Evolutionary conservation across 2,113 vertebrate genomes (phyloP).

Genomic region (Phalacrocorax brasilianus): DNA sequence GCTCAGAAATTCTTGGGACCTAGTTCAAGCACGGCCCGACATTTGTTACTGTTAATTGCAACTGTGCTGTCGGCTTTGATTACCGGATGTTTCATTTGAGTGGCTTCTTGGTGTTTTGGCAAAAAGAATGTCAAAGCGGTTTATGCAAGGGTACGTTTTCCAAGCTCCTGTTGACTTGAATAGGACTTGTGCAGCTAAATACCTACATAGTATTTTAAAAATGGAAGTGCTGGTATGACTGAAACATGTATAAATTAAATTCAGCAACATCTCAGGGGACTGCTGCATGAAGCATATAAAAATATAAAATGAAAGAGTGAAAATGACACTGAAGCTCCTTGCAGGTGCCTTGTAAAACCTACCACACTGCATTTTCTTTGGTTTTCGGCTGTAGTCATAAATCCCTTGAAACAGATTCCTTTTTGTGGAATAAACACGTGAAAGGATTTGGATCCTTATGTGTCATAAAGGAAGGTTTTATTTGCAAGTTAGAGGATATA

Average conservation of each 20-base stretch:
- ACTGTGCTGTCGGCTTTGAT: conserved; percentile 25
- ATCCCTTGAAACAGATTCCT: conserved; percentile 18
- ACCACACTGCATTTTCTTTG: background rate
- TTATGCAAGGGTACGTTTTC: conserved; percentile 38
- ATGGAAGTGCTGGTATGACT: background rate
- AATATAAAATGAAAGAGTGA: background rate
- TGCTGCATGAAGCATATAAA: background rate
- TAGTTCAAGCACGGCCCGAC: conserved; percentile 26
- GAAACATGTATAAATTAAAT: conserved; percentile 49
- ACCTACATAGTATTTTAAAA: background rate
- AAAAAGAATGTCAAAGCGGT: background rate
- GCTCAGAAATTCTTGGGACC: conserved; percentile 54
- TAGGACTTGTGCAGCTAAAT: conserved; percentile 47
- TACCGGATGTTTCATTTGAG: conserved; percentile 56
- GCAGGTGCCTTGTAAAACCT: background rate
- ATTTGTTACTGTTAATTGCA: conserved; percentile 51
- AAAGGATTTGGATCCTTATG: conserved; percentile 13
- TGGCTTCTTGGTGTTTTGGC: conserved; percentile 44
- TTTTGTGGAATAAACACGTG: conserved; percentile 15
- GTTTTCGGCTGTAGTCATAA: background rate
- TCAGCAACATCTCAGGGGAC: conserved; percentile 16
- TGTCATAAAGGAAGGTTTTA: conserved; percentile 8
- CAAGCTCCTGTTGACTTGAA: conserved; percentile 53
- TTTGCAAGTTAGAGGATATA: conserved; percentile 35
- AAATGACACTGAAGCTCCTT: background rate